These are phyloP conservation scores for Ahaetulla prasina DNA, from an alignment of 2,113 vertebrate species.

Conservation along the genomic window DNA sequence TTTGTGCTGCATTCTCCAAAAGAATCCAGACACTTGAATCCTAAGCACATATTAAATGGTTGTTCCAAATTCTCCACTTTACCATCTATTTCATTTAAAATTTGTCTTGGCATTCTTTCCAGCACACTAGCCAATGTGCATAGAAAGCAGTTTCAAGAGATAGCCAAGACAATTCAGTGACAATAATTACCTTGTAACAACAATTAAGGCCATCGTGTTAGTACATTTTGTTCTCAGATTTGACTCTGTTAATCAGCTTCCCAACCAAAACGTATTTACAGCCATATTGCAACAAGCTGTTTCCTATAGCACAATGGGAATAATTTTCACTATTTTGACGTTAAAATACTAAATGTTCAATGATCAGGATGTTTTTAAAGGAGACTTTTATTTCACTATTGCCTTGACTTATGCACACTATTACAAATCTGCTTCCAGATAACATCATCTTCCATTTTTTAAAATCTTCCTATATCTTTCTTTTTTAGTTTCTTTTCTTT, in stretches of 20 bases:
- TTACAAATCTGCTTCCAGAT: background rate
- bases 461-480: background rate
- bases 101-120: background rate
- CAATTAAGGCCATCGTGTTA: background rate
- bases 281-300: too few species aligned
- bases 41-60: background rate
- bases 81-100: background rate
- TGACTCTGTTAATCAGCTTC: background rate
- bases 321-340: background rate
- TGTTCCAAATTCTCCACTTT: background rate
- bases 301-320: background rate
- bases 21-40: background rate
- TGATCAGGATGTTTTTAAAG: background rate
- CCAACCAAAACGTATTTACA: background rate
- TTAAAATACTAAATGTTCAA: background rate
- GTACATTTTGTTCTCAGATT: background rate
- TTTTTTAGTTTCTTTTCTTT: background rate
- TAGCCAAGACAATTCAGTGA: background rate
- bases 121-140: background rate
- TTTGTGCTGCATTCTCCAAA: background rate
- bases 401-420: background rate
- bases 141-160: background rate
- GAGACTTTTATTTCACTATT: background rate
- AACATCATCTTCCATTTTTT: background rate
- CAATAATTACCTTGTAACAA: background rate